Conservation (phyloP, 2,888 invertebrate species). For the Atethmia centrago region DNA sequence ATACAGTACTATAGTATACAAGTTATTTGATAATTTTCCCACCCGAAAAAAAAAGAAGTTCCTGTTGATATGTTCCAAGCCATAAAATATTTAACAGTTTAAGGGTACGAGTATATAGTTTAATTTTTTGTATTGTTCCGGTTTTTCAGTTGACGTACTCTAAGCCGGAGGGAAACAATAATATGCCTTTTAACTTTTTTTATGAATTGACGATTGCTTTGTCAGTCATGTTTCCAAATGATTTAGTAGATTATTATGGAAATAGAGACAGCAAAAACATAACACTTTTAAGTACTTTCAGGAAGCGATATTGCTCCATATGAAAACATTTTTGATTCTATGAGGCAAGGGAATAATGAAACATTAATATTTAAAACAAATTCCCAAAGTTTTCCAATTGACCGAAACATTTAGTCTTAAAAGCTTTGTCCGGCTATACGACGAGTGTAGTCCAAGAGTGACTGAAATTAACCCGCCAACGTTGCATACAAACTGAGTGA, state of each 20-base stretch:
- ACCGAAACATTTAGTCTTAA: conserved; percentile 42
- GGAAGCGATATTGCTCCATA: neutral
- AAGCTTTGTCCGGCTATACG: conserved; percentile 45
- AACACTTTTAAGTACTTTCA: neutral
- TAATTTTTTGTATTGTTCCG: neutral
- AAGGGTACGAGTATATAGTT: neutral
- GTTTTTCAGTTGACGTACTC: neutral
- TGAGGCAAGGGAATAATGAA: conserved; percentile 6
- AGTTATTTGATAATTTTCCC: too few relatives aligned
- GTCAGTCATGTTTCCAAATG: neutral
- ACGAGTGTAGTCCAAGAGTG: too few relatives aligned
- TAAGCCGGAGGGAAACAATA: neutral
- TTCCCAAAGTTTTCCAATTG: conserved; percentile 28
- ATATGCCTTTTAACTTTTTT: neutral
- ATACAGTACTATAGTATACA: too few relatives aligned
- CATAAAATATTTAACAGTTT: neutral
- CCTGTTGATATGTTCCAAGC: neutral
- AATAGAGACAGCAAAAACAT: neutral
- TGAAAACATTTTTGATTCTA: conserved; percentile 1
- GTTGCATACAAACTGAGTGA: conserved; percentile 52
- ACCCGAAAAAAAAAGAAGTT: too few relatives aligned
- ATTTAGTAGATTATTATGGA: neutral
- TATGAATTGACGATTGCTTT: neutral
- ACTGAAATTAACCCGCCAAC: conserved; percentile 29
- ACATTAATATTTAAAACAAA: conserved; percentile 35